Evolutionary conservation across 2,888 invertebrate genomes (phyloP).

Genomic region (Cinara cedri): DNA sequence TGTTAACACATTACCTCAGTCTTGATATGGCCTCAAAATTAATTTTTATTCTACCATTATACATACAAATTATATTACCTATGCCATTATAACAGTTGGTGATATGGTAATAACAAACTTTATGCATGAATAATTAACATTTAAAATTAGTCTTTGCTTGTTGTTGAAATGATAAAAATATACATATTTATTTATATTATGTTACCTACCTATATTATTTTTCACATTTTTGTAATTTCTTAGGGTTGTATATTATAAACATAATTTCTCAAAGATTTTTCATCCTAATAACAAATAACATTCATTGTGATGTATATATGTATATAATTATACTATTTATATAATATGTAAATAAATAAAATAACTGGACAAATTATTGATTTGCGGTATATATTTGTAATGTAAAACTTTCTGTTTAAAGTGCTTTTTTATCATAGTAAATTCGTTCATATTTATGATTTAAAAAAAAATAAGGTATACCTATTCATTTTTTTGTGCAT

Average conservation of each 20-base stretch:
- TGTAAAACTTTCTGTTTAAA: not conserved
- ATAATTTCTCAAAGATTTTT: not conserved
- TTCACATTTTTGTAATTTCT: slow-evolving; percentile 8
- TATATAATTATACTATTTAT: not conserved
- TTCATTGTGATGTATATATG: not conserved
- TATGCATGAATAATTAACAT: slow-evolving; percentile 19
- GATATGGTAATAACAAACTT: no score
- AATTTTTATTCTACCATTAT: no score
- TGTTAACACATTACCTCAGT: no score
- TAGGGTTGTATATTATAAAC: not conserved
- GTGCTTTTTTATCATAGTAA: not conserved
- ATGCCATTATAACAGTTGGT: no score
- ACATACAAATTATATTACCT: no score
- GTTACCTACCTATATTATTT: no score
- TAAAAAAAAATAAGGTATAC: slow-evolving; percentile 8
- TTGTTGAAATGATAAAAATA: no score
- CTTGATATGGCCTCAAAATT: no score
- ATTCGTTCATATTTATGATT: slow-evolving; percentile 5
- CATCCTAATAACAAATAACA: slow-evolving; percentile 16
- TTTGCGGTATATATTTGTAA: no score
- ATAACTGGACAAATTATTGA: no score
- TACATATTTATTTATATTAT: no score
- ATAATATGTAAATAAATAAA: not conserved
- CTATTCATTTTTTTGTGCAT: slow-evolving; percentile 47
- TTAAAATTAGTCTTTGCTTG: not conserved